Conservation (phyloP, 2,888 invertebrate species). For the Plebejus melissa region DNA sequence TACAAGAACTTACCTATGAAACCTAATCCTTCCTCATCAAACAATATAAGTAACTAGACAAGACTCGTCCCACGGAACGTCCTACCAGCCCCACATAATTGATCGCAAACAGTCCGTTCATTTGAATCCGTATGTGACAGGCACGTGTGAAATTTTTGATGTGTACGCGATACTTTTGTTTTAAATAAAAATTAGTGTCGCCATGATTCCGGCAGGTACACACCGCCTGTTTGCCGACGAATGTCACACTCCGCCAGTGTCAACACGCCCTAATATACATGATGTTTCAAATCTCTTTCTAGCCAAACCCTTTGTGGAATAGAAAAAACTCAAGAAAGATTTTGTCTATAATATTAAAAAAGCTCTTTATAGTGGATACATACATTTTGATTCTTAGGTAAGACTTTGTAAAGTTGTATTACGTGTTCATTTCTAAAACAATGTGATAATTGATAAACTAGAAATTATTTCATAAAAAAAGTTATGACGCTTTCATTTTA, state of each 20-base stretch:
- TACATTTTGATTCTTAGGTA: too few relatives aligned
- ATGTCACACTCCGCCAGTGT: constrained; percentile 56
- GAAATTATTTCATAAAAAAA: background rate
- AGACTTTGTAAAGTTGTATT: too few relatives aligned
- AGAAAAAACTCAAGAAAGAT: background rate
- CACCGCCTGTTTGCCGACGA: constrained; percentile 52
- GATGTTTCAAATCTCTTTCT: background rate
- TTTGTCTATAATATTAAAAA: background rate
- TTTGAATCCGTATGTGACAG: constrained; percentile 27
- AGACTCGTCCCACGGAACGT: background rate
- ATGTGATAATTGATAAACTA: background rate
- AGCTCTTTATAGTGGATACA: too few relatives aligned
- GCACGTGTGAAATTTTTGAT: constrained; percentile 37
- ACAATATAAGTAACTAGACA: background rate
- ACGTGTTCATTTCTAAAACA: background rate
- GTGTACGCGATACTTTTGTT: constrained; percentile 40
- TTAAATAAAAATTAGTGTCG: constrained; percentile 49
- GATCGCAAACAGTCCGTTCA: constrained; percentile 20
- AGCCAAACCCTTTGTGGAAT: background rate
- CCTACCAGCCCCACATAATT: background rate
- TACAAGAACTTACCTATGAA: too few relatives aligned
- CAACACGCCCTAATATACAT: constrained; percentile 41
- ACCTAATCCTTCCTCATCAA: background rate
- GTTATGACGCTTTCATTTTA: background rate
- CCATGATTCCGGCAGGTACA: constrained; percentile 40